These are phyloP conservation scores for Andrena minutula DNA, from an alignment of 2,888 invertebrate genomes.

Conservation along the genomic window DNA sequence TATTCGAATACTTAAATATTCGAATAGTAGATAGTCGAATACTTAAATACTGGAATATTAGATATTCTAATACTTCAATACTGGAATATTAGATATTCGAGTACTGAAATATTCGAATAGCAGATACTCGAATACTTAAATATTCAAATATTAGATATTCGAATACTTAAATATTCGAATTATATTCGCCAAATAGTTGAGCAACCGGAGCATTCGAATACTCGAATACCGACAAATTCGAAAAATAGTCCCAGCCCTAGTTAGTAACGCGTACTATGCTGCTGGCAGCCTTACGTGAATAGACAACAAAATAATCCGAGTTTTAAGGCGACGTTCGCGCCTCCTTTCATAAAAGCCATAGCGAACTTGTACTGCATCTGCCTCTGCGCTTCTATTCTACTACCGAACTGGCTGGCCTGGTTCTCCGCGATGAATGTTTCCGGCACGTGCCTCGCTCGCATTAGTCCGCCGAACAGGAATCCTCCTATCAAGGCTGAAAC, in stretches of 20 bases:
- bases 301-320: constrained; percentile 89
- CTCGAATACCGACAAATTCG: no score
- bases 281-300: constrained; percentile 87
- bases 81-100: no score
- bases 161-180: no score
- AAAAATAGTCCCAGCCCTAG: background rate
- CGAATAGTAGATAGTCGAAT: no score
- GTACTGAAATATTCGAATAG: no score
- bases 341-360: constrained; percentile 90
- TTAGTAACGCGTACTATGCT: background rate
- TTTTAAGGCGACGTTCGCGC: constrained; percentile 89
- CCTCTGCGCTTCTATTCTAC: constrained; percentile 90
- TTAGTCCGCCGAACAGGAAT: constrained; percentile 87
- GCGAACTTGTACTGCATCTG: constrained; percentile 88
- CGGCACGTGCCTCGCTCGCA: constrained; percentile 86
- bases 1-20: no score
- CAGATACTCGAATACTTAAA: no score
- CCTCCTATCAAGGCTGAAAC: constrained; percentile 86
- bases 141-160: no score
- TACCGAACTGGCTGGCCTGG: constrained; percentile 89
- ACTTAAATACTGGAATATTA: no score
- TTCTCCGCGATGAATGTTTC: constrained; percentile 89
- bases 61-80: no score
- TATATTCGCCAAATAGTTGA: no score
- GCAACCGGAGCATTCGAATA: no score